Conservation (phyloP, 2,113 vertebrate species). For the Coreoperca whiteheadi region DNA sequence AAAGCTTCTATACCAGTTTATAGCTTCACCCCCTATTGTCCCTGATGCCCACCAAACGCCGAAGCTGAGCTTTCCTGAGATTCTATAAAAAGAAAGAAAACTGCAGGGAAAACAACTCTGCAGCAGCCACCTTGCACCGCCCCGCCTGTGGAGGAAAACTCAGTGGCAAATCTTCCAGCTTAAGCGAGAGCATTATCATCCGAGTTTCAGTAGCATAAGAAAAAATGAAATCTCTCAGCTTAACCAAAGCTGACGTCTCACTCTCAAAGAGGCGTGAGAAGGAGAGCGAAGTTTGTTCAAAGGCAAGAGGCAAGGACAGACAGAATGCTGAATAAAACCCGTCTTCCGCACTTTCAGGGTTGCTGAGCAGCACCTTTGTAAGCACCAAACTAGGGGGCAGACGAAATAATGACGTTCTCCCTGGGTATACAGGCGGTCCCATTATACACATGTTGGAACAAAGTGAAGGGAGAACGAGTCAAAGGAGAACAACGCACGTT, state of each 20-base stretch:
- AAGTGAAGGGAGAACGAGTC: neutral
- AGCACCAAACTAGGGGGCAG: neutral
- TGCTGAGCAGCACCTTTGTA: conserved; percentile 17
- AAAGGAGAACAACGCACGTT: neutral
- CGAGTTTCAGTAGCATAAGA: conserved; percentile 23
- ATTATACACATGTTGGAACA: neutral
- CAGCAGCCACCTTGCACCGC: conserved; percentile 1
- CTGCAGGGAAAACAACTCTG: conserved; percentile 16
- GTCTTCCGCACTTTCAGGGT: conserved; percentile 4
- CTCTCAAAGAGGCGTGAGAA: conserved; percentile 16
- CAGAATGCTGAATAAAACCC: conserved; percentile 1
- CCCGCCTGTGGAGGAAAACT: conserved; percentile 18
- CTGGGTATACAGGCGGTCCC: neutral
- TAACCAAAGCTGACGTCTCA: conserved; percentile 39
- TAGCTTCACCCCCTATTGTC: neutral
- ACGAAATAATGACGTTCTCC: neutral
- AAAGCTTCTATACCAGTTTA: neutral
- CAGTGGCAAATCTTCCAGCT: conserved; percentile 29
- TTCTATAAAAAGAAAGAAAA: conserved; percentile 32
- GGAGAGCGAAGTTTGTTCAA: neutral
- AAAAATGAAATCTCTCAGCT: conserved; percentile 33
- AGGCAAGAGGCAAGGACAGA: conserved; percentile 12
- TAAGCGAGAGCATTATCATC: conserved; percentile 39
- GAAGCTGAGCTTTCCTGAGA: conserved; percentile 11
- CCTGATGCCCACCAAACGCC: neutral